These are phyloP conservation scores for Caenorhabditis latens DNA, from an alignment of 1,140 invertebrate genomes.

Conservation along the genomic window DNA sequence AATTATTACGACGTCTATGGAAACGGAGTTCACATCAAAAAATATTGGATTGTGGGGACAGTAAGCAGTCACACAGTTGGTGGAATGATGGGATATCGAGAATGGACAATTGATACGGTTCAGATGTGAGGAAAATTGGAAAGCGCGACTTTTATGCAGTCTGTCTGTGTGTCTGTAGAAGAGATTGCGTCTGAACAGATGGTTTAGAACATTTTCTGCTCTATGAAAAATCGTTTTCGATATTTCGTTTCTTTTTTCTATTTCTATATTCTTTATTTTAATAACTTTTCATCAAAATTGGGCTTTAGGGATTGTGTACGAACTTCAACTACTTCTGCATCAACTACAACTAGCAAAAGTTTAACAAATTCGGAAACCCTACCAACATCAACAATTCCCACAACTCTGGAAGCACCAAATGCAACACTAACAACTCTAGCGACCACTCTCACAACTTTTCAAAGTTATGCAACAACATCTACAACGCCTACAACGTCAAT, in stretches of 20 bases:
- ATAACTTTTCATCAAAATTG: too few relatives aligned
- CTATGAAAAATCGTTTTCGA: too few relatives aligned
- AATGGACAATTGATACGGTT: slow-evolving; percentile 21
- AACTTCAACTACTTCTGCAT: not conserved
- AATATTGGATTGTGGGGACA: not conserved
- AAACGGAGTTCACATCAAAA: not conserved
- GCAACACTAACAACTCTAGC: not conserved
- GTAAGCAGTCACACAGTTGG: not conserved
- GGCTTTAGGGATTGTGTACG: not conserved
- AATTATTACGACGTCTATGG: slow-evolving; percentile 8
- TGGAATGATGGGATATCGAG: not conserved
- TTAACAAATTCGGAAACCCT: not conserved
- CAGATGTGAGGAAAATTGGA: not conserved
- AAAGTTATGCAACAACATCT: too few relatives aligned
- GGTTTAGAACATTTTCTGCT: too few relatives aligned
- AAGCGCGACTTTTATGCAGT: too few relatives aligned
- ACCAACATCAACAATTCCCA: not conserved
- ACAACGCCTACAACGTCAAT: not conserved
- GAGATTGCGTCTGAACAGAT: not conserved
- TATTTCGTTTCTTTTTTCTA: too few relatives aligned
- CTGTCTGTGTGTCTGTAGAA: not conserved
- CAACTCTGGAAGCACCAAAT: not conserved
- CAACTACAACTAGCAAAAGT: too few relatives aligned
- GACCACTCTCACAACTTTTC: not conserved
- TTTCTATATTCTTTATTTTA: not conserved